phyloP scores from a whole-genome alignment of 2,888 invertebrate genomes.

The Philaethria dido region DNA sequence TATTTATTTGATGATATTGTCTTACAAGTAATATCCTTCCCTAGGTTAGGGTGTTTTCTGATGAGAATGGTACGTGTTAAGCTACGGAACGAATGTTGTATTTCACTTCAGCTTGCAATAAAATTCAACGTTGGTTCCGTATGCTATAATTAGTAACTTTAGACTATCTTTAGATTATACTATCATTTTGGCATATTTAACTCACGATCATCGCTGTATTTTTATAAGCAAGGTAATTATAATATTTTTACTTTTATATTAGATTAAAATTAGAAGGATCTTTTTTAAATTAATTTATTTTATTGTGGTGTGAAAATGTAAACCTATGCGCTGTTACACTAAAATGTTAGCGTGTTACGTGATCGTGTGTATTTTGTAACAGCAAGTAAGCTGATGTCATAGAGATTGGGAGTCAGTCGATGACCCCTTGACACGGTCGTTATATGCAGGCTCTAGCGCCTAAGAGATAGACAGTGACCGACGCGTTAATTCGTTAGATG shows the following conservation, averaged over 20 bases:
- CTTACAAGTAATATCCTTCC: no score
- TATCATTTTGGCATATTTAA: neutral
- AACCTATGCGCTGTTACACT: conserved; percentile 20
- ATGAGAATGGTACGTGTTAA: no score
- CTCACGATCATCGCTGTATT: neutral
- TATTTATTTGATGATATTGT: no score
- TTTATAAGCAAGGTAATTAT: neutral
- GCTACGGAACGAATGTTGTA: no score
- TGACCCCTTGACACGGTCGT: conserved; percentile 77
- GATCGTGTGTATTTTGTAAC: conserved; percentile 79
- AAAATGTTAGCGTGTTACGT: conserved; percentile 59
- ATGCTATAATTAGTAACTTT: no score
- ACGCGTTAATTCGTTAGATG: conserved; percentile 50
- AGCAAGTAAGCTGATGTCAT: conserved; percentile 74
- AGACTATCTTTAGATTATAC: no score
- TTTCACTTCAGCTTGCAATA: no score
- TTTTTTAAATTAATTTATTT: neutral
- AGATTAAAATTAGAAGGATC: no score
- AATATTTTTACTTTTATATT: no score
- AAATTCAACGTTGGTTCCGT: no score
- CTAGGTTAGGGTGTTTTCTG: no score
- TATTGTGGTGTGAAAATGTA: neutral
- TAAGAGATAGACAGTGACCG: conserved; percentile 50
- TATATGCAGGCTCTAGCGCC: conserved; percentile 52
- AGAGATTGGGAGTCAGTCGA: conserved; percentile 74